Percentiles rank a stretch among this genome's conserved stretches.
These are phyloP conservation scores for Mellivora capensis DNA, from an alignment of 2,113 vertebrate genomes.

Conservation along the genomic window DNA sequence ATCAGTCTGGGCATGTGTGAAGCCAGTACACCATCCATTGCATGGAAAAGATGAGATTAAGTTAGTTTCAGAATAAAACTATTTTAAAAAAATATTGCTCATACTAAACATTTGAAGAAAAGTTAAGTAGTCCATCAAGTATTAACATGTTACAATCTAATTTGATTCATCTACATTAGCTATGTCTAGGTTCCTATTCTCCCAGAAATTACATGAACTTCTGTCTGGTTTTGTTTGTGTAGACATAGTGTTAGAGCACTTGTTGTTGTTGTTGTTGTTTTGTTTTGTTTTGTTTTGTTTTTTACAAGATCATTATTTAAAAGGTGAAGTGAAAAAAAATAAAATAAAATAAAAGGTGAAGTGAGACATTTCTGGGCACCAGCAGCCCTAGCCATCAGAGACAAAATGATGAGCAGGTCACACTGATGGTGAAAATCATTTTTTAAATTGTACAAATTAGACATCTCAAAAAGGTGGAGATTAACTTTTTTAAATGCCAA, in stretches of 20 bases:
- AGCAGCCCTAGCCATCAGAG: background rate
- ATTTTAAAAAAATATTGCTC: background rate
- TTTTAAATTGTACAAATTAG: background rate
- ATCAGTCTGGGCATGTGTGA: background rate
- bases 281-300: no score
- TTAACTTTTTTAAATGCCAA: background rate
- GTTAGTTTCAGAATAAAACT: slow-evolving; percentile 29
- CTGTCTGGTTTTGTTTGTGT: background rate
- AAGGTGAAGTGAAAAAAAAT: background rate
- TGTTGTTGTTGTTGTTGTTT: no score
- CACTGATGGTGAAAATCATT: background rate
- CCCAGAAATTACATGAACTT: background rate
- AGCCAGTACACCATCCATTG: background rate
- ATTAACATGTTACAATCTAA: slow-evolving; percentile 4
- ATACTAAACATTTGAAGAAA: slow-evolving; percentile 40
- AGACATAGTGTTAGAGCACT: background rate
- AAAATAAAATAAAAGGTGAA: background rate
- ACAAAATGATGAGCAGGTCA: background rate
- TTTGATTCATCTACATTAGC: background rate
- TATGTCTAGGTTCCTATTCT: background rate
- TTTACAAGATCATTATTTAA: background rate
- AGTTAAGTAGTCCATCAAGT: slow-evolving; percentile 10
- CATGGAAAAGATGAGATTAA: slow-evolving; percentile 40
- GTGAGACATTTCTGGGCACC: background rate
- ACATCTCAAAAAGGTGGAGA: background rate